These are phyloP conservation scores for Timema cristinae DNA, from an alignment of 2,888 invertebrate genomes.

Conservation along the genomic window DNA sequence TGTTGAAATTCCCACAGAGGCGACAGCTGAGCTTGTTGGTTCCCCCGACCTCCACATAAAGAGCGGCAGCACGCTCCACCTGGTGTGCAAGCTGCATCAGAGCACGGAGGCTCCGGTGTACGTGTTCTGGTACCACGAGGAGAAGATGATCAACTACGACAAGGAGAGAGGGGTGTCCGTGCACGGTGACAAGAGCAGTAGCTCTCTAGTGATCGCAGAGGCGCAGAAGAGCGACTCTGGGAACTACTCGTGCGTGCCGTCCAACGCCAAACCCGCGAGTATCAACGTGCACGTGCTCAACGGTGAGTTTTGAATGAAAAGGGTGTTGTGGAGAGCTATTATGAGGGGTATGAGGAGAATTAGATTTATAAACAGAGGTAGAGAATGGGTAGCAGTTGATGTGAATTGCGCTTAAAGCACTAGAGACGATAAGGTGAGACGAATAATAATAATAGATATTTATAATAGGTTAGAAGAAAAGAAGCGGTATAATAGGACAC, in stretches of 20 bases:
- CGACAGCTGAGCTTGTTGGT: slow-evolving; percentile 66
- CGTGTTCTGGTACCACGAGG: slow-evolving; percentile 71
- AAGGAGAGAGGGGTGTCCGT: slow-evolving; percentile 81
- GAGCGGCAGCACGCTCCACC: slow-evolving; percentile 64
- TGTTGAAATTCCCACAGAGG: slow-evolving; percentile 50
- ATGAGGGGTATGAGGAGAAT: too few species aligned
- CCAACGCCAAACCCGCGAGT: slow-evolving; percentile 82
- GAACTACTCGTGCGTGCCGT: slow-evolving; percentile 85
- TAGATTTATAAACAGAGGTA: too few species aligned
- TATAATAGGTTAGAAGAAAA: too few species aligned
- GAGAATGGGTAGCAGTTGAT: too few species aligned
- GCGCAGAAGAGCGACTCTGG: slow-evolving; percentile 70
- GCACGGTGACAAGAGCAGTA: slow-evolving; percentile 71
- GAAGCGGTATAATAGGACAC: too few species aligned
- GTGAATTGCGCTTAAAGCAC: too few species aligned
- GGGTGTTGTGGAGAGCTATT: background rate
- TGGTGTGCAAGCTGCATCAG: slow-evolving; percentile 64
- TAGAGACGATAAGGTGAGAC: too few species aligned
- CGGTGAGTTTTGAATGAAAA: slow-evolving; percentile 63
- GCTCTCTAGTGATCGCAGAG: slow-evolving; percentile 64
- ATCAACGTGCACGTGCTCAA: slow-evolving; percentile 87
- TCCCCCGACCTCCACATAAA: slow-evolving; percentile 67
- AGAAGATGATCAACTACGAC: slow-evolving; percentile 90
- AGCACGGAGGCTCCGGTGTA: slow-evolving; percentile 63
- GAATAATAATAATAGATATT: too few species aligned